Conservation (phyloP, 2,888 invertebrate genomes). For the Rotaria sp. region DNA sequence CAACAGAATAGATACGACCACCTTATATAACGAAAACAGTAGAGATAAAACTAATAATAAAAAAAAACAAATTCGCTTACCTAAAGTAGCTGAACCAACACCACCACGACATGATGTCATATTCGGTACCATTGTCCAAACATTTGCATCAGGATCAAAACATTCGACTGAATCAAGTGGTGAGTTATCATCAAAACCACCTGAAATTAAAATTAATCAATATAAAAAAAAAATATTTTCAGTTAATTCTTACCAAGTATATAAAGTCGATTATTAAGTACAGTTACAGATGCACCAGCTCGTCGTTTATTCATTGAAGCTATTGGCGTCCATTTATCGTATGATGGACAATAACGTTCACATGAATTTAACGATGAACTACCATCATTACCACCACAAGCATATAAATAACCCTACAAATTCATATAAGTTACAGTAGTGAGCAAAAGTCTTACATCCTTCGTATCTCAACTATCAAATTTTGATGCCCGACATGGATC, state of each 20-base stretch:
- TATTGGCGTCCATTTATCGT: constrained; percentile 56
- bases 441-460: too few relatives aligned
- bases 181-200: constrained; percentile 58
- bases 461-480: too few relatives aligned
- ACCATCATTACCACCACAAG: constrained; percentile 59
- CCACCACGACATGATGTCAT: constrained; percentile 40
- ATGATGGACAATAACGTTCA: constrained; percentile 57
- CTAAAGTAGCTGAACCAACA: constrained; percentile 16
- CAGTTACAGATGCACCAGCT: constrained; percentile 58
- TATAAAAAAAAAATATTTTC: neutral
- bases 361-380: constrained; percentile 56
- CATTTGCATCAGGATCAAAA: constrained; percentile 41
- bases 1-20: constrained; percentile 50
- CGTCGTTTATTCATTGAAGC: constrained; percentile 56
- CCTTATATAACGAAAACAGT: neutral
- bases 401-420: constrained; percentile 53
- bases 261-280: constrained; percentile 56
- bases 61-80: neutral
- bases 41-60: neutral
- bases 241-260: constrained; percentile 47
- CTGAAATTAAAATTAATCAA: constrained; percentile 45
- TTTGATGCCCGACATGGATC: too few relatives aligned
- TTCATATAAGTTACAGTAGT: too few relatives aligned
- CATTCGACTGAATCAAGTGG: constrained; percentile 51
- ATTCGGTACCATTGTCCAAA: constrained; percentile 42